Percentiles rank a stretch among this genome's conserved stretches.
These are phyloP conservation scores for Varanus komodoensis DNA, from an alignment of 2,113 vertebrate genomes.

Conservation along the genomic window DNA sequence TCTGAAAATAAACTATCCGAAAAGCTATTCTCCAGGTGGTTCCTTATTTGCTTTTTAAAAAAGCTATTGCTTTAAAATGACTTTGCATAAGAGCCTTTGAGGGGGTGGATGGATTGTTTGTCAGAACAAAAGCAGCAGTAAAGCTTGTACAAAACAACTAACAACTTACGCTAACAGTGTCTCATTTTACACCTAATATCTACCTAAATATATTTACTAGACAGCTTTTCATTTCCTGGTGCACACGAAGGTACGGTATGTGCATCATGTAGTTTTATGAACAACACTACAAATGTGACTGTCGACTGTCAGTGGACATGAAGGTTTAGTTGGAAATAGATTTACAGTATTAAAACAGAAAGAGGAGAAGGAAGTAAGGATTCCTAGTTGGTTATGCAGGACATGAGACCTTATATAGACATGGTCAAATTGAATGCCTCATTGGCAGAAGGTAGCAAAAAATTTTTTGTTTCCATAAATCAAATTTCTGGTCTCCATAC, in stretches of 20 bases:
- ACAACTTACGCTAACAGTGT: neutral
- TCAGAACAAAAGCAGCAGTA: neutral
- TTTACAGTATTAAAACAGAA: neutral
- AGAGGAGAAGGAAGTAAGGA: neutral
- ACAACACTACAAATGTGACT: neutral
- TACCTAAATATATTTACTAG: neutral
- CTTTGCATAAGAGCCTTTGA: neutral
- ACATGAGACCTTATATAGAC: too few relatives aligned
- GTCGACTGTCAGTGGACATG: neutral
- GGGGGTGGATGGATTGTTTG: neutral
- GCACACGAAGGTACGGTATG: neutral
- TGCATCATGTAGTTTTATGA: neutral
- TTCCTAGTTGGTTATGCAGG: neutral
- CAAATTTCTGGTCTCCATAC: neutral
- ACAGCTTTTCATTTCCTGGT: neutral
- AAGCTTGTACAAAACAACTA: neutral
- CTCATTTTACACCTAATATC: neutral
- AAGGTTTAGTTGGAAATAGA: neutral
- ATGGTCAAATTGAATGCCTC: neutral
- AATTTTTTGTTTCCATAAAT: neutral
- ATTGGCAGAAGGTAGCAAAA: neutral
- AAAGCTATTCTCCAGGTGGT: neutral
- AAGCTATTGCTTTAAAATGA: neutral
- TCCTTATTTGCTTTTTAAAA: neutral
- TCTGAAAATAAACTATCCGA: neutral